Evolutionary conservation across 35 echinoderm and acorn worm genomes (phyloP), one percentile per base, ranked within the genome.

Genomic region (Ophioderma brevispina): DNA sequence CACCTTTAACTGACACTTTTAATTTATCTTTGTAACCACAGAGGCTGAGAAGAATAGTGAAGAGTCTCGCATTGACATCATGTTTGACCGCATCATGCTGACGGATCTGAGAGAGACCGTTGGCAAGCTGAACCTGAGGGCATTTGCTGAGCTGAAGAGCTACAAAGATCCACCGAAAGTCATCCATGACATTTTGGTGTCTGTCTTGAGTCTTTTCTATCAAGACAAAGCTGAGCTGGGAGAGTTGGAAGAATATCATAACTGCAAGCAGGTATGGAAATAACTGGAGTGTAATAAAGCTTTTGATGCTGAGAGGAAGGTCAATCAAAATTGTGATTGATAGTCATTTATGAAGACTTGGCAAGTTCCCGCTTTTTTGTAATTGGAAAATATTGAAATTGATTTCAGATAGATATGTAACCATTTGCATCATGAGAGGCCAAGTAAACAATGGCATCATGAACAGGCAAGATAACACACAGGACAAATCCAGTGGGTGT

Each of bases 1-100:
- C n/a, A n/a, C n/a, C n/a, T n/a, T n/a, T n/a, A n/a, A n/a, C n/a
- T n/a, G n/a, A n/a, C n/a, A n/a, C n/a, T n/a, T n/a, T n/a, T n/a
- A n/a, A n/a, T n/a, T n/a, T n/a, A 56, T 80, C 28, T 55, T 42
- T 14, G 5, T n/a, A 23, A 0, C 42, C 33, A 70, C 91, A 97
- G 96, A 98, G 96, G 96, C 96, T 55, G 96, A 98, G 84, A 98
- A 98, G 37, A 82, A 90, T 19, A 95, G 90, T 40, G 96, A 98
- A 19, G 93, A 98, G 79, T 92, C 94, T n/a, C 90, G 96, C 28
- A 98, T 98, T 15, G 93, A 98, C 76, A 94, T 98, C 82, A 93
- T 98, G 93, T 98, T 98, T 88, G 96, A 98, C 42, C 93, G 96
- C 31, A 98, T 98, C 90, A 98, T 98, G 96, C 52, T 98, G 87